These are phyloP conservation scores for Tyrannus savana DNA, from an alignment of 2,113 vertebrate genomes.

Conservation along the genomic window DNA sequence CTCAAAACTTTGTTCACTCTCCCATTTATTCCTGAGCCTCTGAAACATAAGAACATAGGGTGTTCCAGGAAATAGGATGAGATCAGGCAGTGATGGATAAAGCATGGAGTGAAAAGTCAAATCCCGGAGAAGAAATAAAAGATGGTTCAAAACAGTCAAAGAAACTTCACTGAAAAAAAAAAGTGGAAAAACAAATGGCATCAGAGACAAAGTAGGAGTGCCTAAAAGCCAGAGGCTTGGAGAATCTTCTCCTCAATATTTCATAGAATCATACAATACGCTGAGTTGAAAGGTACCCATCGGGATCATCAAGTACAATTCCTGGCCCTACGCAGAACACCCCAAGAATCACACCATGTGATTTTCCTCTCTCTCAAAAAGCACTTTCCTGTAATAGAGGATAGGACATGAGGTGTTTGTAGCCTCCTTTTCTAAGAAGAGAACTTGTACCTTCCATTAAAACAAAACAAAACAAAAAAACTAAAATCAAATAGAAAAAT, in stretches of 20 bases:
- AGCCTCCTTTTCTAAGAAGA: background rate
- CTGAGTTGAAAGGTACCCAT: background rate
- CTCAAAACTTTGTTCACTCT: background rate
- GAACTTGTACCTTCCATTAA: background rate
- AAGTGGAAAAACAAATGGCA: background rate
- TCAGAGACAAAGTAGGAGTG: background rate
- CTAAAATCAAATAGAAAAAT: background rate
- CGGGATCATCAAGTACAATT: rapidly evolving
- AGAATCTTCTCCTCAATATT: background rate
- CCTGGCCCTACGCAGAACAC: background rate
- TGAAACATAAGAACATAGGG: background rate
- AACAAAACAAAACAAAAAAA: background rate
- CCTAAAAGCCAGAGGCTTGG: background rate
- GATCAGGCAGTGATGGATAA: background rate
- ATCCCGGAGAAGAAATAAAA: background rate
- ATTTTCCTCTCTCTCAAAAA: background rate
- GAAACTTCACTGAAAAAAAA: background rate
- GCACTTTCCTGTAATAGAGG: background rate
- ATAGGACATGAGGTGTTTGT: background rate
- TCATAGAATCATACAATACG: background rate
- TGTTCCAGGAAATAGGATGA: background rate
- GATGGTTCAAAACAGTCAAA: background rate
- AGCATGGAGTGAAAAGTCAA: background rate
- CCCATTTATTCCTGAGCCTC: background rate
- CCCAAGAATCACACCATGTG: background rate